Evolutionary conservation across 1,140 invertebrate genomes (phyloP).

Genomic region (Globodera rostochiensis): DNA sequence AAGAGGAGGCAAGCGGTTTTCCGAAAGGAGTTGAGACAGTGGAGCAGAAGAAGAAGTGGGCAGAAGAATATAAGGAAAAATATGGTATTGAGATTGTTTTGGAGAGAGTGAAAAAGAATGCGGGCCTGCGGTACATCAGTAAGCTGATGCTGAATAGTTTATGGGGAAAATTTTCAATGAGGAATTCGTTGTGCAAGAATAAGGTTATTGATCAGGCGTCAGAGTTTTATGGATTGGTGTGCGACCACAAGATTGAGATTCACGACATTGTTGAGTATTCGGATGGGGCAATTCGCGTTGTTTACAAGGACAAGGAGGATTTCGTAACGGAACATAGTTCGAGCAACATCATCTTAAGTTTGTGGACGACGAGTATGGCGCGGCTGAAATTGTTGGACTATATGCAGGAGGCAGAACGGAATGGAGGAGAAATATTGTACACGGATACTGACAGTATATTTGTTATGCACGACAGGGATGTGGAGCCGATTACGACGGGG

Average conservation of each 20-base stretch:
- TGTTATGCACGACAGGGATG: background rate
- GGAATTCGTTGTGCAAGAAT: conserved; percentile 1
- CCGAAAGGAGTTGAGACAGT: background rate
- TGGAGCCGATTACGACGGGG: background rate
- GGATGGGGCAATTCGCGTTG: background rate
- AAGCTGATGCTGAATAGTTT: background rate
- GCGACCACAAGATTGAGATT: background rate
- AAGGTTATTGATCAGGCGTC: background rate
- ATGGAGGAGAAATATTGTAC: background rate
- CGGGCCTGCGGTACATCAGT: background rate
- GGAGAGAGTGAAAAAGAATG: background rate
- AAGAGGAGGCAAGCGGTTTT: background rate
- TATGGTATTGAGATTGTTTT: background rate
- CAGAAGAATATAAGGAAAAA: background rate
- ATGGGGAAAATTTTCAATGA: conserved; percentile 3
- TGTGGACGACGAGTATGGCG: background rate
- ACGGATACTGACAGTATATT: conserved; percentile 4
- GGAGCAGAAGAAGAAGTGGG: background rate
- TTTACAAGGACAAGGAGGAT: conserved; percentile 5
- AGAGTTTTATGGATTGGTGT: background rate
- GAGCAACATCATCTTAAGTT: background rate
- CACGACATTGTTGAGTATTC: background rate
- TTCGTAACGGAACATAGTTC: background rate
- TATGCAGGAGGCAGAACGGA: background rate
- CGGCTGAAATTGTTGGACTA: background rate